Base-by-base conservation (phyloP, 1,140 invertebrate species). In the Rhagoletis zephyria region DNA sequence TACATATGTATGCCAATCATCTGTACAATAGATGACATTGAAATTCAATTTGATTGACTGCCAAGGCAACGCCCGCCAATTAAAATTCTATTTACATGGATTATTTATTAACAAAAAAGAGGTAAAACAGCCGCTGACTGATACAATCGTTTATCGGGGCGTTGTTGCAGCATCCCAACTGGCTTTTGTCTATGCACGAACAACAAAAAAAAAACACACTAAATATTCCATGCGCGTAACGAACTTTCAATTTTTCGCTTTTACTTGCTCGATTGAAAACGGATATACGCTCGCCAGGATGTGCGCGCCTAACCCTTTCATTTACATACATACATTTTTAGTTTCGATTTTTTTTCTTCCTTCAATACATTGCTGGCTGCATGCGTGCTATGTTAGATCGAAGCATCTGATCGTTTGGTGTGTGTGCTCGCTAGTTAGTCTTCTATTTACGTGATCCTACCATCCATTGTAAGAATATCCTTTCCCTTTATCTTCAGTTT, bases 71-170 rank as follows among this genome's bases (percentile, higher is more conserved):
- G 85, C 85, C 85, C 85, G 16, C 85, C 59, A 85, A 85, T 61
- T 61, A 85, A 85, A 85, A 42, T 42, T 85, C 85, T 85, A 85
- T 85, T 85, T 85, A 85, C 59, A 85, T 45, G 59, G 51, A 63
- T 30, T 61, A 45, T 63, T 30, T 61, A 45, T 63, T 48, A 60
- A 85, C 63, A 42, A 7, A n/a, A 51, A 56, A 40, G 59, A 19
- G n/a, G 14, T 6, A 77, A 56, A 77, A 10, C 16, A 14, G 48
- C 3, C 70, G 9, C n/a, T n/a, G n/a, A n/a, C n/a, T n/a, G 42
- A 0, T 45, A 48, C 70, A 4, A 12, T 12, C 16, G 45, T 12
- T 30, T 56, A 42, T 42, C 60, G 10, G 60, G 60, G 56, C 85
- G 56, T 85, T 85, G 56, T 42, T 85, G 85, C 85, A 85, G 85